Base-by-base conservation (phyloP, 1,140 invertebrate genomes). In the Tyrophagus putrescentiae region DNA sequence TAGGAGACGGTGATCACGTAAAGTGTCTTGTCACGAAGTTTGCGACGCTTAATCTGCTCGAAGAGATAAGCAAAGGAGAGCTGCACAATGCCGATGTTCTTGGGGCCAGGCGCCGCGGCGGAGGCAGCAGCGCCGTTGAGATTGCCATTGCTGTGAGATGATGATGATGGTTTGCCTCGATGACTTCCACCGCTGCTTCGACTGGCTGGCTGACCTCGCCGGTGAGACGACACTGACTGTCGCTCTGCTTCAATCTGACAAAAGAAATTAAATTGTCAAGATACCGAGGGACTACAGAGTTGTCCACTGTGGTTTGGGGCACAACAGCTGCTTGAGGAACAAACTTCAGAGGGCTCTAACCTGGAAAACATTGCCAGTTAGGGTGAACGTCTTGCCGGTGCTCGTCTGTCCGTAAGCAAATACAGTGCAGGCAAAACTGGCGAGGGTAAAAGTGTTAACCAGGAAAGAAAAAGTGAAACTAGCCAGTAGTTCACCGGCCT, bases 351-450 rank as follows among this genome's bases (percentile, higher is more conserved):
- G n/a, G n/a, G n/a, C n/a, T n/a, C 50, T 28, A 70, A 63, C 57
- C 62, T 63, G 39, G 41, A 61, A 63, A 39, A 28, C 60, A 36
- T 63, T 63, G 56, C 91, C 91, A 0, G 90, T 93, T 44, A 97
- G 79, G 0, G 91, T 93, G 70, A 91, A 89, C 0, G 92, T 96
- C 75, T 97, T 97, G 11, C 92, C 92, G 68, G 87, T 90, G 23
- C 92, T 92, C 0, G 92, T 98, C 73, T 97, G 92, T 41, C 93
- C 93, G 73, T 98, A 98, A 68, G 93, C 95, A 71, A 93, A 87
- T 9, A 82, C 82, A 3, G 93, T 97, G 63, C 87, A 87, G 62
- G 87, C 87, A 71, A 93, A 96, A 0, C 77, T 71, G 52, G 63
- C 33, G n/a, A n/a, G n/a, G n/a, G n/a, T n/a, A n/a, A n/a, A n/a